Conservation (phyloP, 2,888 invertebrate genomes). For the Leptinotarsa haldemani region DNA sequence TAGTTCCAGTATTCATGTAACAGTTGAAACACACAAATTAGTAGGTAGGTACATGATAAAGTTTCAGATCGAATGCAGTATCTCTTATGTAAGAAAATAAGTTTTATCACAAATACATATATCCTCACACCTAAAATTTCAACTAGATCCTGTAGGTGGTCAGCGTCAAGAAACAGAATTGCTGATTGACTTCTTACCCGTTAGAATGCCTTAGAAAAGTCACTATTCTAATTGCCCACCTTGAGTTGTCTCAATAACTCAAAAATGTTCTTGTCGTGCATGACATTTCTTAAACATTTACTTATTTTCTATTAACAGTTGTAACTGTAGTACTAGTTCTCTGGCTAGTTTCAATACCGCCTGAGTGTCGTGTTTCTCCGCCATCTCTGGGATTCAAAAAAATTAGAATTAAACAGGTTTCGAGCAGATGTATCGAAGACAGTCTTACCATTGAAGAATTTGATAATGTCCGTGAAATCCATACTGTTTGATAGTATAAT, state of each 20-base stretch:
- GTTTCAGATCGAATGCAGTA: constrained; percentile 3
- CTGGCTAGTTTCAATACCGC: constrained; percentile 85
- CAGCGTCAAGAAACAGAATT: background rate
- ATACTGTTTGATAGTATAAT: constrained; percentile 95
- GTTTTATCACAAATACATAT: constrained; percentile 8
- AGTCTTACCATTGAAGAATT: constrained; percentile 92
- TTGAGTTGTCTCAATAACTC: constrained; percentile 1
- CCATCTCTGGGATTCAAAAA: constrained; percentile 84
- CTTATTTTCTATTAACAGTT: constrained; percentile 93
- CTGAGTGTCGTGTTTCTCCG: constrained; percentile 90
- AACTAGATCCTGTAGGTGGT: constrained; percentile 2
- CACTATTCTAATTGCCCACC: constrained; percentile 19
- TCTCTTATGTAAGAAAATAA: constrained; percentile 10
- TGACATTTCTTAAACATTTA: constrained; percentile 56
- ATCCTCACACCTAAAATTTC: background rate
- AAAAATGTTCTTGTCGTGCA: background rate
- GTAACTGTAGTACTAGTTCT: constrained; percentile 88
- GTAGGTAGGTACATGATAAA: background rate
- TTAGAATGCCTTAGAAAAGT: background rate
- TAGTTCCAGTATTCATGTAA: no score
- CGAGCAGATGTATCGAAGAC: background rate
- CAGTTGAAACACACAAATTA: background rate
- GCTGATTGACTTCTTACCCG: background rate
- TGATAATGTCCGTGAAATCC: constrained; percentile 98
- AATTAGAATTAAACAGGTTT: constrained; percentile 5